Evolutionary conservation across 2,113 vertebrate genomes (phyloP).

Genomic region (Oostethus manadensis): DNA sequence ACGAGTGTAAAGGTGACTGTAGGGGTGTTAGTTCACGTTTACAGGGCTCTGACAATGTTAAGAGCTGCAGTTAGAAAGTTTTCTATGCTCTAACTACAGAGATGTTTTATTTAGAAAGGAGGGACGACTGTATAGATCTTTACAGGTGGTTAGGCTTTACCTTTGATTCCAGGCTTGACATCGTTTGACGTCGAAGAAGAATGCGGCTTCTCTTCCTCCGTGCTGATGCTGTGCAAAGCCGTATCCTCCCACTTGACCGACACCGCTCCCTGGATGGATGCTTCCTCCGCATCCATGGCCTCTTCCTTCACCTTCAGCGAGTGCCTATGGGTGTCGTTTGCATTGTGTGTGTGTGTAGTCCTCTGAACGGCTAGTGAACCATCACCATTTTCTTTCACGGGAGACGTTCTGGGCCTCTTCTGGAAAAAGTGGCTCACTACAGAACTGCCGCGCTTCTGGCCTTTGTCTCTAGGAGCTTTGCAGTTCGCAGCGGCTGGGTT

Average conservation of each 20-base stretch:
- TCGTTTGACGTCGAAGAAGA: conserved; percentile 71
- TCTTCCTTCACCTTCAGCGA: conserved; percentile 29
- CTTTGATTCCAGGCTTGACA: conserved; percentile 74
- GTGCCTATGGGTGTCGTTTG: conserved; percentile 4
- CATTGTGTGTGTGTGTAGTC: background rate
- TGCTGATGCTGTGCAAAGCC: background rate
- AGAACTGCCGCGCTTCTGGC: conserved; percentile 41
- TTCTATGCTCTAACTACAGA: too few species aligned
- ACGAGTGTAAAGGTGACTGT: too few species aligned
- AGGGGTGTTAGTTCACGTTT: too few species aligned
- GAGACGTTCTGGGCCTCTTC: conserved; percentile 41
- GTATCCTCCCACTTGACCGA: conserved; percentile 37
- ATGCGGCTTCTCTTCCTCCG: conserved; percentile 18
- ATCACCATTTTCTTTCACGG: conserved; percentile 9
- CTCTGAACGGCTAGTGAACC: conserved; percentile 1
- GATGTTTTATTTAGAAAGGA: too few species aligned
- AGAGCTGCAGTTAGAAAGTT: too few species aligned
- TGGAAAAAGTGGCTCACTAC: conserved; percentile 68
- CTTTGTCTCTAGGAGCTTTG: conserved; percentile 32
- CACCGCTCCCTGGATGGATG: background rate
- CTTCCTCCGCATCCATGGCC: conserved; percentile 11
- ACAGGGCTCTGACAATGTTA: too few species aligned
- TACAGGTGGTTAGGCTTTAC: conserved; percentile 57
- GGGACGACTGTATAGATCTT: too few species aligned
- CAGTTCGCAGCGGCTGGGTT: conserved; percentile 50